phyloP scores from a whole-genome alignment of 2,888 invertebrate genomes.

The Drosophila neonasuta region DNA sequence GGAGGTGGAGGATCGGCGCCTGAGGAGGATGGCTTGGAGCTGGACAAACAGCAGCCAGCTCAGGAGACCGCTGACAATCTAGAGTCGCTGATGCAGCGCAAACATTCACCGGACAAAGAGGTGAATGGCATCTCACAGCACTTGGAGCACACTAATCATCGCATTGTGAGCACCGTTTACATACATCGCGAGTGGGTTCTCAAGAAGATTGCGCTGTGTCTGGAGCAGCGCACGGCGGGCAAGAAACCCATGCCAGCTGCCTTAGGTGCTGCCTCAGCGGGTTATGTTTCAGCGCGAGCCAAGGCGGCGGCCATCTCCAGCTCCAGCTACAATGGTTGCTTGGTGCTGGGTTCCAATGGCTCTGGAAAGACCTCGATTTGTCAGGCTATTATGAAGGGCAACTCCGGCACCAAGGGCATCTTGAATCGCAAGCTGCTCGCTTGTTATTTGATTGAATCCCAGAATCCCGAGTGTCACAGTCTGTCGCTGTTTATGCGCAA shows the following conservation, averaged over 20 bases:
- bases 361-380: slow-evolving; percentile 97
- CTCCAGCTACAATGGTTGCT: slow-evolving; percentile 87
- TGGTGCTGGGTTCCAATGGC: slow-evolving; percentile 95
- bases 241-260: slow-evolving; percentile 84
- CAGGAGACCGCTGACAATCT: slow-evolving; percentile 80
- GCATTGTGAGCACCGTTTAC: slow-evolving; percentile 75
- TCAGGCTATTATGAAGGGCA: slow-evolving; percentile 85
- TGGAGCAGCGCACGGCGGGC: slow-evolving; percentile 93
- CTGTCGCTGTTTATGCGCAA: slow-evolving; percentile 93
- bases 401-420: slow-evolving; percentile 82
- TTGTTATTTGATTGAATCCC: slow-evolving; percentile 93
- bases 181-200: slow-evolving; percentile 95
- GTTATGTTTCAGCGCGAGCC: slow-evolving; percentile 77
- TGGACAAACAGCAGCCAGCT: slow-evolving; percentile 28
- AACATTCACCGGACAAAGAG: slow-evolving; percentile 81
- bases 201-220: slow-evolving; percentile 94
- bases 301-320: slow-evolving; percentile 79
- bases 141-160: slow-evolving; percentile 54
- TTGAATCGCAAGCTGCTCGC: slow-evolving; percentile 90
- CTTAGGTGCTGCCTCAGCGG: slow-evolving; percentile 56
- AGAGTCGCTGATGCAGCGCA: slow-evolving; percentile 80
- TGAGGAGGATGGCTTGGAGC: slow-evolving; percentile 65
- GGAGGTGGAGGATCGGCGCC: slow-evolving; percentile 63
- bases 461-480: slow-evolving; percentile 92
- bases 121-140: slow-evolving; percentile 75